These are phyloP conservation scores for Suncus etruscus DNA, from an alignment of 2,113 vertebrate species.

Conservation along the genomic window DNA sequence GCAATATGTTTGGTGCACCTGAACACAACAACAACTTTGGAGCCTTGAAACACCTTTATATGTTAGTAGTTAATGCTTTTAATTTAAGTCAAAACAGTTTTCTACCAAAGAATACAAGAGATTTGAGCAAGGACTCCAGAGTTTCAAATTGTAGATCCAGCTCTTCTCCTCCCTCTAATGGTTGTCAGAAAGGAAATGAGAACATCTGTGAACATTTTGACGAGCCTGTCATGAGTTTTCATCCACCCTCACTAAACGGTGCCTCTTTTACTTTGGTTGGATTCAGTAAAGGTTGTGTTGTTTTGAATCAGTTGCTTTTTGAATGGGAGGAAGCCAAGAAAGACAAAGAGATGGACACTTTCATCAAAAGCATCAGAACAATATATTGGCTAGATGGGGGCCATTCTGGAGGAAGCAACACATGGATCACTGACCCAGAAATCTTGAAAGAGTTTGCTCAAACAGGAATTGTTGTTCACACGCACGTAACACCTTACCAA, in stretches of 20 bases:
- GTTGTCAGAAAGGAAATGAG: conserved; percentile 84
- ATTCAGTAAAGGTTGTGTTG: conserved; percentile 99
- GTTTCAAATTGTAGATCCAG: conserved; percentile 81
- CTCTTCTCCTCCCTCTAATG: conserved; percentile 84
- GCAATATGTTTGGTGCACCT: conserved; percentile 97
- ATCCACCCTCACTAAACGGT: conserved; percentile 82
- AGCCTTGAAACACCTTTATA: conserved; percentile 94
- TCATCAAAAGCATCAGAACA: conserved; percentile 90
- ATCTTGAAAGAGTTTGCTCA: conserved; percentile 91
- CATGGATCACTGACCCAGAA: conserved; percentile 94
- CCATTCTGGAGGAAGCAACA: conserved; percentile 96
- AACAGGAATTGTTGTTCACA: conserved; percentile 91
- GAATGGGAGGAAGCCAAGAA: conserved; percentile 92
- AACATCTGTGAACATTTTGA: conserved; percentile 81
- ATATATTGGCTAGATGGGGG: conserved; percentile 99
- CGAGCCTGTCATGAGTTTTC: conserved; percentile 75
- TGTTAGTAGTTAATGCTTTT: conserved; percentile 93
- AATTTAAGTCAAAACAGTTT: conserved; percentile 87
- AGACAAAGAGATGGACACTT: conserved; percentile 89
- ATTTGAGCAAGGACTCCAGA: conserved; percentile 83
- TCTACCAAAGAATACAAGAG: conserved; percentile 80
- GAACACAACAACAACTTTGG: conserved; percentile 91
- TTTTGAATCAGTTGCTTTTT: conserved; percentile 96
- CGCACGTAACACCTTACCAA: conserved; percentile 97
- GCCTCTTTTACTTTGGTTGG: conserved; percentile 93